Evolutionary conservation across 2,797 vertebrate genomes (phyloP).

Genomic region (Carapus acus): DNA sequence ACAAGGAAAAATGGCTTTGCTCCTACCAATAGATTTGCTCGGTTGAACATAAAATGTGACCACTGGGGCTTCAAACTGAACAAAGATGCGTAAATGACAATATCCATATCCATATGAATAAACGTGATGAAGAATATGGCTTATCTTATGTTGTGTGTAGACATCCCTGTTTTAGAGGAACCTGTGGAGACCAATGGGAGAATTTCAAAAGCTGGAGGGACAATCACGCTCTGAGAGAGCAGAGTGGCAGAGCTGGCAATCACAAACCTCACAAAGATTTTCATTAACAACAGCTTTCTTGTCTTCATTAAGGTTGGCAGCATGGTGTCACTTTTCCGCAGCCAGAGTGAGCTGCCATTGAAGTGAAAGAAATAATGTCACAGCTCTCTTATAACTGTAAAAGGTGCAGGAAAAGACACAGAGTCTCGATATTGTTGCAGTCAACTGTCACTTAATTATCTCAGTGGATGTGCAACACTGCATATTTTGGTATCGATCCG

Average conservation of each 20-base stretch:
- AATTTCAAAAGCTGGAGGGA: slow-evolving; percentile 41
- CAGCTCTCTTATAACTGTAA: slow-evolving; percentile 23
- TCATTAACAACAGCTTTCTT: slow-evolving; percentile 31
- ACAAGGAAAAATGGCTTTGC: slow-evolving; percentile 4
- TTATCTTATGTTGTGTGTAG: slow-evolving; percentile 28
- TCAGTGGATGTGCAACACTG: slow-evolving; percentile 1
- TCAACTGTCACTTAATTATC: slow-evolving; percentile 10
- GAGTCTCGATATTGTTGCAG: slow-evolving; percentile 6
- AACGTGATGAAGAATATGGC: slow-evolving; percentile 22
- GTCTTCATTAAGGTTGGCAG: slow-evolving; percentile 46
- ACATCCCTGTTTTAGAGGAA: slow-evolving; percentile 41
- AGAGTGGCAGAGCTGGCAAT: slow-evolving; percentile 44
- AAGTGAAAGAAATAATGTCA: slow-evolving; percentile 17
- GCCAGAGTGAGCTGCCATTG: slow-evolving; percentile 20
- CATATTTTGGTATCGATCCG: no score
- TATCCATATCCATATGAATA: slow-evolving; percentile 5
- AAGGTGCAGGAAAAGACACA: background rate
- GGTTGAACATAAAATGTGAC: background rate
- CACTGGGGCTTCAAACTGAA: background rate
- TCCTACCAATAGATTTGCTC: no score
- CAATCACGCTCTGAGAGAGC: slow-evolving; percentile 5
- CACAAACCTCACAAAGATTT: slow-evolving; percentile 35
- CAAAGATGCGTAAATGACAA: background rate
- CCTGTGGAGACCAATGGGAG: slow-evolving; percentile 54
- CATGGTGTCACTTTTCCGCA: slow-evolving; percentile 25